phyloP scores from a whole-genome alignment of 1,140 invertebrate genomes.

The Augochlora pura region DNA sequence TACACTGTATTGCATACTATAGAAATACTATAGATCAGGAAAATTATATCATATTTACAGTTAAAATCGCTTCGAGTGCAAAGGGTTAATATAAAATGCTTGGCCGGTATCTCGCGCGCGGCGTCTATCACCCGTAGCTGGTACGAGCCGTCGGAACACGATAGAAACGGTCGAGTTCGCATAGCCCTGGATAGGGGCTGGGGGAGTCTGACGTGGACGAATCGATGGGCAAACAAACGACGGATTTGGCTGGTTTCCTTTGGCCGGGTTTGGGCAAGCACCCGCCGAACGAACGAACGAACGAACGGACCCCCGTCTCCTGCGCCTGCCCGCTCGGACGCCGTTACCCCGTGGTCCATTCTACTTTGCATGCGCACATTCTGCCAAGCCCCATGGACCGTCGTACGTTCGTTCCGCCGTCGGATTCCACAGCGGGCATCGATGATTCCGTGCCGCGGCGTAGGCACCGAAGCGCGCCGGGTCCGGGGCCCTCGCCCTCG shows the following conservation, averaged over 20 bases:
- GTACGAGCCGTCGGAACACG: conserved; percentile 32
- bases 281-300: too few species aligned
- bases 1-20: too few species aligned
- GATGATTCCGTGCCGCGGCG: conserved; percentile 63
- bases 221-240: conserved; percentile 65
- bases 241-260: conserved; percentile 64
- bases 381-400: conserved; percentile 47
- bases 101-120: too few species aligned
- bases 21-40: too few species aligned
- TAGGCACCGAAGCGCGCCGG: conserved; percentile 63
- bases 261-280: conserved; percentile 41
- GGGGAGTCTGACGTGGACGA: conserved; percentile 55
- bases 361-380: conserved; percentile 65
- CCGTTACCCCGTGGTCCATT: conserved; percentile 35
- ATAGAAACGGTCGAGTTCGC: conserved; percentile 44
- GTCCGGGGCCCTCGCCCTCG: too few species aligned
- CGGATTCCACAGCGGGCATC: conserved; percentile 64
- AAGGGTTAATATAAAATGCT: too few species aligned
- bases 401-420: conserved; percentile 55
- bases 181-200: too few species aligned
- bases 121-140: too few species aligned
- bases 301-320: too few species aligned
- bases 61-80: too few species aligned
- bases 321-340: conserved; percentile 24
- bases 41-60: too few species aligned